Conservation (phyloP, 2,888 invertebrate species). For the Stenichneumon culpator region DNA sequence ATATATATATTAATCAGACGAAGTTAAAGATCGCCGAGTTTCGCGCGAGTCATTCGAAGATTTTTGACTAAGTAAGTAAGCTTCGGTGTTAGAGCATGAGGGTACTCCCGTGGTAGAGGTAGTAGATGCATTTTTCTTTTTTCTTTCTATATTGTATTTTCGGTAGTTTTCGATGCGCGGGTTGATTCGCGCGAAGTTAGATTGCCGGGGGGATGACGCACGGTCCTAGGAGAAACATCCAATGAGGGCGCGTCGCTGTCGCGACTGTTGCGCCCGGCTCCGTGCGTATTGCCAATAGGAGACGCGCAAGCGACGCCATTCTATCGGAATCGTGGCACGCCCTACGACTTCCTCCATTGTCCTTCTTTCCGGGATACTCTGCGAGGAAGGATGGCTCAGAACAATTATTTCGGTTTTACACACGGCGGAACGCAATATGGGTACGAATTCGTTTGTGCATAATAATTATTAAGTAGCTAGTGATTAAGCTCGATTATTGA, state of each 20-base stretch:
- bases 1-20: slow-evolving; percentile 21
- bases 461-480: slow-evolving; percentile 76
- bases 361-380: slow-evolving; percentile 84
- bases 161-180: not conserved
- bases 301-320: slow-evolving; percentile 74
- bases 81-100: not conserved
- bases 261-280: slow-evolving; percentile 71
- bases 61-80: slow-evolving; percentile 15
- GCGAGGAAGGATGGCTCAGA: slow-evolving; percentile 91
- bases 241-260: slow-evolving; percentile 73
- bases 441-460: slow-evolving; percentile 86
- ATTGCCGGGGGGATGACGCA: slow-evolving; percentile 62
- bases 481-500: slow-evolving; percentile 69
- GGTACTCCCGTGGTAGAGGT: not conserved
- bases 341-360: slow-evolving; percentile 83
- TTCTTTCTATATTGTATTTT: not conserved
- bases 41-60: not conserved
- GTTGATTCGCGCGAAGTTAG: slow-evolving; percentile 8
- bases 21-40: slow-evolving; percentile 4
- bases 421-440: slow-evolving; percentile 97
- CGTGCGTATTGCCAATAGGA: slow-evolving; percentile 75
- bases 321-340: slow-evolving; percentile 81
- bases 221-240: slow-evolving; percentile 75
- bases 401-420: slow-evolving; percentile 98
- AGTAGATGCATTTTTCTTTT: not conserved